Conservation (phyloP, 2,797 vertebrate genomes). For the Siniperca scherzeri region DNA sequence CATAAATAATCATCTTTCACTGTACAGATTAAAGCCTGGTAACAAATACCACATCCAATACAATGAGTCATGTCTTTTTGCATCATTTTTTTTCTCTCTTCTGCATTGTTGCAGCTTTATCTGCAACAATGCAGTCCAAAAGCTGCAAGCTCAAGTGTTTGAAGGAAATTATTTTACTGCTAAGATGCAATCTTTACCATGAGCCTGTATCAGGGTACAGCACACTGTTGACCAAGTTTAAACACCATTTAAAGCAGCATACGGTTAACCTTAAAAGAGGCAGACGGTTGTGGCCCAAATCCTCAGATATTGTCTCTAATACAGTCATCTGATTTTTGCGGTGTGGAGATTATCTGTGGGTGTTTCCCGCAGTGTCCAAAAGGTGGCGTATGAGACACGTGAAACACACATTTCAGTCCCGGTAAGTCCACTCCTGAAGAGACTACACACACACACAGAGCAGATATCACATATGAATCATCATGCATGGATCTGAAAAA, state of each 20-base stretch:
- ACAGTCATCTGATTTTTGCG: conserved; percentile 5
- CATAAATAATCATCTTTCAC: conserved; percentile 15
- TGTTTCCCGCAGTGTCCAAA: conserved; percentile 71
- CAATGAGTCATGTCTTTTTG: conserved; percentile 13
- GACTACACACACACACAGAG: conserved; percentile 15
- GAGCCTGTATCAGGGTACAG: not conserved
- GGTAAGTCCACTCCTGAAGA: conserved; percentile 42
- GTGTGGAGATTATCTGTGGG: not conserved
- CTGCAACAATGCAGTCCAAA: conserved; percentile 7
- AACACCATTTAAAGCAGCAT: not conserved
- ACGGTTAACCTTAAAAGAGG: not conserved
- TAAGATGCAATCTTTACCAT: not conserved
- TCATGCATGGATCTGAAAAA: conserved; percentile 36
- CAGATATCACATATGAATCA: conserved; percentile 40
- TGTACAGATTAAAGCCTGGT: conserved; percentile 2
- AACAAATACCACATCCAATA: conserved; percentile 27
- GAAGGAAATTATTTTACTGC: not conserved
- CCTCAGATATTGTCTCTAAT: not conserved
- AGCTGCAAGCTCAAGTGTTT: not conserved
- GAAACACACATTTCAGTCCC: conserved; percentile 40
- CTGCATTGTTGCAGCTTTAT: not conserved
- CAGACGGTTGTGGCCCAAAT: not conserved
- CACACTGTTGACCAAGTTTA: too few species aligned
- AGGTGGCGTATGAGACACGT: conserved; percentile 87
- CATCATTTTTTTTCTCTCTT: not conserved